Evolutionary conservation across 2,888 invertebrate species (phyloP).

Genomic region (Calameuta filiformis): DNA sequence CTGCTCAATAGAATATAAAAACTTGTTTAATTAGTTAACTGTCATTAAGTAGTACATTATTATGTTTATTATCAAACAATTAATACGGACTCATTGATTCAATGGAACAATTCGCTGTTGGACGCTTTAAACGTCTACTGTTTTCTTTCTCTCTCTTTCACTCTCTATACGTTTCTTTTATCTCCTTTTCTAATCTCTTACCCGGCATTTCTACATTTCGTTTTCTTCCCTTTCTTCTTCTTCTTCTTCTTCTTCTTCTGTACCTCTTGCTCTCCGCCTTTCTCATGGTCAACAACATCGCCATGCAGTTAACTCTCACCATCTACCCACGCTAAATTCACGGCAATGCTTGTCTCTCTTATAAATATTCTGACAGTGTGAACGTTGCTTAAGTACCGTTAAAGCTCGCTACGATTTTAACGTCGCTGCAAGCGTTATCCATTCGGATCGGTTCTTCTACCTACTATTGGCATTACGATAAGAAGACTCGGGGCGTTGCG

Average conservation of each 20-base stretch:
- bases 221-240: not conserved
- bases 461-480: not conserved
- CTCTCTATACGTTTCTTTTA: constrained; percentile 7
- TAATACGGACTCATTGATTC: no score
- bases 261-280: not conserved
- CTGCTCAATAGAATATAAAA: no score
- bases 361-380: not conserved
- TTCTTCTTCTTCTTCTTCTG: constrained; percentile 5
- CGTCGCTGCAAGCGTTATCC: not conserved
- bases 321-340: not conserved
- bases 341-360: not conserved
- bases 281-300: not conserved
- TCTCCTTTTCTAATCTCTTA: not conserved
- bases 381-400: not conserved
- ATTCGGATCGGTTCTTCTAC: not conserved
- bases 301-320: not conserved
- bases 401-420: not conserved
- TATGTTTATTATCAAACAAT: no score
- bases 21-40: no score
- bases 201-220: not conserved
- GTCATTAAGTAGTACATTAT: no score
- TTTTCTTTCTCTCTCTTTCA: constrained; percentile 7
- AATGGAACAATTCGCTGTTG: no score
- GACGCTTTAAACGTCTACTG: not conserved
- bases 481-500: not conserved